phyloP scores from a whole-genome alignment of 1,140 invertebrate species.

The Choristoneura fumiferana region DNA sequence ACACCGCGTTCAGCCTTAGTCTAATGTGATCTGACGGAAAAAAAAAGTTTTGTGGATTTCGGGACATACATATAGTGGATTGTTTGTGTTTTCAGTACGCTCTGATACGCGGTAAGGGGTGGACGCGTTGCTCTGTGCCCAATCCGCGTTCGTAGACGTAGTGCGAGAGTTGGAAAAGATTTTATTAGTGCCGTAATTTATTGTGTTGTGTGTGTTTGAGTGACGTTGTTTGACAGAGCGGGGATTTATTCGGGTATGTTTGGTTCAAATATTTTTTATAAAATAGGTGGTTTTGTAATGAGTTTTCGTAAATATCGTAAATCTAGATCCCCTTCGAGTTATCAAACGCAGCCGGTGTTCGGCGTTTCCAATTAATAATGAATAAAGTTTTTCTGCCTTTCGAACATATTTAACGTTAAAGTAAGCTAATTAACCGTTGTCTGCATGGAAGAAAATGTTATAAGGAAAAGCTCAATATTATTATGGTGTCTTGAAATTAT shows the following conservation, averaged over 20 bases:
- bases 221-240: slow-evolving; percentile 7
- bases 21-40: neutral
- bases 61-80: neutral
- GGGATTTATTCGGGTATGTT: neutral
- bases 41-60: slow-evolving; percentile 7
- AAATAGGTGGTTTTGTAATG: neutral
- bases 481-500: too few relatives aligned
- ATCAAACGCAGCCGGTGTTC: too few relatives aligned
- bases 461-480: too few relatives aligned
- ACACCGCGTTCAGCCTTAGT: neutral
- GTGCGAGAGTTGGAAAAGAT: slow-evolving; percentile 3
- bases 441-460: too few relatives aligned
- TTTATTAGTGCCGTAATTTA: neutral
- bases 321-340: too few relatives aligned
- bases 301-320: neutral
- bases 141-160: neutral
- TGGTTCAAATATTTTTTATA: neutral
- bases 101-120: neutral
- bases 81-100: slow-evolving; percentile 15
- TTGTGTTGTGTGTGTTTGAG: neutral
- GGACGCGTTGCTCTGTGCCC: neutral
- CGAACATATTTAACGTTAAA: too few relatives aligned
- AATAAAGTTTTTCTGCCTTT: too few relatives aligned
- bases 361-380: too few relatives aligned
- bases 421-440: too few relatives aligned